Evolutionary conservation across 2,113 vertebrate species (phyloP), one percentile per base, ranked within the genome.

Genomic region (Sylvilagus bachmani): DNA sequence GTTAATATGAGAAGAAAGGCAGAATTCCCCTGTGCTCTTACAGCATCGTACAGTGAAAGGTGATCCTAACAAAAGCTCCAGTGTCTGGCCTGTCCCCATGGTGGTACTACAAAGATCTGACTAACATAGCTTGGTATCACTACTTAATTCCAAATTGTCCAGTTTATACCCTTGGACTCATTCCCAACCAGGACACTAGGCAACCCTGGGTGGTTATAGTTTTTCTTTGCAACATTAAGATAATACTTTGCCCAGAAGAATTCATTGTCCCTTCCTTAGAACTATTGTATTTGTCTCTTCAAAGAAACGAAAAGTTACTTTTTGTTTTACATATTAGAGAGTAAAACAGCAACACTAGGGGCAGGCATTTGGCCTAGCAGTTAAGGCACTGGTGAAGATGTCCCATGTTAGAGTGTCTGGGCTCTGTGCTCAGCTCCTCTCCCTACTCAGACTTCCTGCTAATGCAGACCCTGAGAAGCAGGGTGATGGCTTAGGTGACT

Each of bases 191-290:
- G 2, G 13, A 58, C 6, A 36, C 86, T 9, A 89, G 22, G 33
- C 22, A 69, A 53, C 36, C 51, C n/a, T 86, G 22, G 86, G n/a
- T 89, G 64, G 55, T 71, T 80, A 22, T 36, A 55, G 33, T 89
- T 95, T 91, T 88, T 95, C 27, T 89, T 74, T 27, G 83, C 25
- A 89, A 24, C 6, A 24, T 74, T 75, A 69, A 86, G 62, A 33
- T 62, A 93, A 67, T 93, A 82, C 38, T 89, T 73, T 73, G 5
- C 67, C 55, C 74, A 86, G 33, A 75, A 84, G 55, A 73, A 9
- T 79, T 78, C 36, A 79, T 44, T 93, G 17, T 92, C 13, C 49
- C 33, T 14, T 62, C 38, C 55, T 86, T 85, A n/a, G 29, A 16
- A 64, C 66, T 71, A 51, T 88, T 58, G 38, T 49, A 82, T 36